These are phyloP conservation scores for Sprattus sprattus DNA, from an alignment of 2,113 vertebrate species.

Conservation along the genomic window DNA sequence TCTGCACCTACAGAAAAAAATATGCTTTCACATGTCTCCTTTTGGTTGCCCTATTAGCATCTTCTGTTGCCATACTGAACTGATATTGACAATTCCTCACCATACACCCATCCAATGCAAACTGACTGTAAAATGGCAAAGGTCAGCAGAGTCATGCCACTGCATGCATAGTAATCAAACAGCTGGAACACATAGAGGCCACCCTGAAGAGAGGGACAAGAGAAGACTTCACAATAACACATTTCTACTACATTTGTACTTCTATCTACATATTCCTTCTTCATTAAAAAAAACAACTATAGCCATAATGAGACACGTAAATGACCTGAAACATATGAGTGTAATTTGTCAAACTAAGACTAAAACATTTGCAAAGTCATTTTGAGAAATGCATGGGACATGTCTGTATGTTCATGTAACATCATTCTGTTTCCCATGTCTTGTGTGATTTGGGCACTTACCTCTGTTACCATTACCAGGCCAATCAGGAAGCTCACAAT, in stretches of 20 bases:
- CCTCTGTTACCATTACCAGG: slow-evolving; percentile 73
- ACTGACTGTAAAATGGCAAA: slow-evolving; percentile 84
- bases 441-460: slow-evolving; percentile 45
- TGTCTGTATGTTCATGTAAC: background rate
- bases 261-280: no score
- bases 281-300: no score
- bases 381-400: background rate
- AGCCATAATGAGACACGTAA: no score
- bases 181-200: slow-evolving; percentile 95
- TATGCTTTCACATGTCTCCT: background rate
- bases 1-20: slow-evolving; percentile 73
- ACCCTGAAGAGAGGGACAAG: slow-evolving; percentile 69
- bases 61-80: background rate
- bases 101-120: slow-evolving; percentile 90
- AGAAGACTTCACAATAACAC: background rate
- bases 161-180: slow-evolving; percentile 92
- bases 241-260: background rate
- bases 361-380: background rate
- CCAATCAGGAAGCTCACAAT: slow-evolving; percentile 65
- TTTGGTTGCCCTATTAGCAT: background rate
- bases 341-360: background rate
- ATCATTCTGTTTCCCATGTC: background rate
- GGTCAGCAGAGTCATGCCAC: slow-evolving; percentile 83
- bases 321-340: no score
- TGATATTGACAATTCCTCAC: slow-evolving; percentile 66